phyloP scores from a whole-genome alignment of 2,113 vertebrate species.

The Nannobrachium achirus region DNA sequence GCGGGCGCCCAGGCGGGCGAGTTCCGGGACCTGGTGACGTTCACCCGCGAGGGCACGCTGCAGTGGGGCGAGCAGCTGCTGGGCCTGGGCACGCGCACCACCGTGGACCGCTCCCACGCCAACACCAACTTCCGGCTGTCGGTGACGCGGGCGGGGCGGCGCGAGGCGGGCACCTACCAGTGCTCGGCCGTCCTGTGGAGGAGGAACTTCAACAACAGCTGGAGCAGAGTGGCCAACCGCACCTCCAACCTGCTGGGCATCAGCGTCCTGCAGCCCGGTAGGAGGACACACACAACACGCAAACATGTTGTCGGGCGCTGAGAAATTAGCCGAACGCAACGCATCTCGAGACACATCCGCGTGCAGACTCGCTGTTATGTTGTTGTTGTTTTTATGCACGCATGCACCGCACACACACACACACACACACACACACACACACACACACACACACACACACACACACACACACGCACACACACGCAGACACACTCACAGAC shows the following conservation, averaged over 20 bases:
- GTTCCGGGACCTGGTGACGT: conserved; percentile 92
- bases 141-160: conserved; percentile 90
- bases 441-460: conserved; percentile 11
- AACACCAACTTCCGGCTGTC: conserved; percentile 94
- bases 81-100: conserved; percentile 88
- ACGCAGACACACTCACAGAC: neutral
- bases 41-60: conserved; percentile 90
- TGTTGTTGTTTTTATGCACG: neutral
- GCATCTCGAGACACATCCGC: conserved; percentile 25
- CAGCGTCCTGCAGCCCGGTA: conserved; percentile 91
- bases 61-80: conserved; percentile 89
- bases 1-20: conserved; percentile 76
- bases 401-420: conserved; percentile 12
- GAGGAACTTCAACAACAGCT: conserved; percentile 89
- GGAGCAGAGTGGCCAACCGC: conserved; percentile 88
- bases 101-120: conserved; percentile 89
- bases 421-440: neutral
- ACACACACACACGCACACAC: neutral
- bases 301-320: conserved; percentile 37
- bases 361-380: neutral
- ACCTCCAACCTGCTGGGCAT: conserved; percentile 96
- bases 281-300: conserved; percentile 41
- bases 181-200: conserved; percentile 92
- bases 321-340: conserved; percentile 45
- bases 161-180: conserved; percentile 94